These are phyloP conservation scores for Epinephelus fuscoguttatus DNA, from an alignment of 2,113 vertebrate genomes.

Conservation along the genomic window DNA sequence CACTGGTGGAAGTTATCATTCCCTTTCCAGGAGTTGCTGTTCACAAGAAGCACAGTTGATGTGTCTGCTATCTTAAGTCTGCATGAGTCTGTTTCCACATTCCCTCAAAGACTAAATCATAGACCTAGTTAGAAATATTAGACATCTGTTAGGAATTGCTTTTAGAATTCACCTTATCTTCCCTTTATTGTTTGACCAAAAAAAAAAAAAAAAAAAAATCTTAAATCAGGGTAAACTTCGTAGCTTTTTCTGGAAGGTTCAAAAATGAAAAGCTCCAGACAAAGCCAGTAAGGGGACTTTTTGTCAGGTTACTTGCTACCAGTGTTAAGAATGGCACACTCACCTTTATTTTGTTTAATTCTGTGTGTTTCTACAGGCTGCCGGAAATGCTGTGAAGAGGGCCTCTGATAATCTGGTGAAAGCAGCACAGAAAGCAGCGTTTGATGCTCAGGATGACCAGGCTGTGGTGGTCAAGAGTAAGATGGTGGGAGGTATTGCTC, in stretches of 20 bases:
- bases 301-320: background rate
- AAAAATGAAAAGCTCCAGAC: background rate
- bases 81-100: background rate
- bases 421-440: constrained; percentile 96
- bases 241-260: background rate
- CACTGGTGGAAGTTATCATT: constrained; percentile 44
- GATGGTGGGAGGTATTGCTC: constrained; percentile 98
- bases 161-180: background rate
- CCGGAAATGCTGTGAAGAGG: constrained; percentile 96
- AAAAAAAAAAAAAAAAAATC: background rate
- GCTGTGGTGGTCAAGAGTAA: constrained; percentile 97
- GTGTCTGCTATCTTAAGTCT: constrained; percentile 17
- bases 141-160: background rate
- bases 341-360: background rate
- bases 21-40: constrained; percentile 61
- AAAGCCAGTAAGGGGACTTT: background rate
- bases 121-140: background rate
- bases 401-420: constrained; percentile 98
- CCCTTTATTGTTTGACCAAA: background rate
- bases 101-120: background rate
- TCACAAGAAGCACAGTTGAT: constrained; percentile 11
- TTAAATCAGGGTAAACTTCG: background rate
- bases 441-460: constrained; percentile 94
- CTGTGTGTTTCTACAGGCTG: constrained; percentile 83
- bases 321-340: background rate